Percentiles rank a stretch among this genome's conserved stretches.
Conservation (phyloP, 2,888 invertebrate species). For the Dusona sp. region DNA sequence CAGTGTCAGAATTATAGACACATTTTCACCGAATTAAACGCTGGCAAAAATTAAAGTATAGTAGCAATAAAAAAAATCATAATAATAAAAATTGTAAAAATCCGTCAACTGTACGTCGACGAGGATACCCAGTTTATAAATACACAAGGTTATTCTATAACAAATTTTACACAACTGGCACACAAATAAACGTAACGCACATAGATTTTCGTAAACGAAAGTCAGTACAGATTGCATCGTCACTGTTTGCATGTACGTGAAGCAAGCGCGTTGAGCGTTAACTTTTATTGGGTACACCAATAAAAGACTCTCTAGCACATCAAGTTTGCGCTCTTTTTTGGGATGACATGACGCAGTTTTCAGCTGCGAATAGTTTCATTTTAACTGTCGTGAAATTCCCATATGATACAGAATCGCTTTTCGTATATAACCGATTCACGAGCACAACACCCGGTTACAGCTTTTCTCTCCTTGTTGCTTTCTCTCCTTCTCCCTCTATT, state of each 20-base stretch:
- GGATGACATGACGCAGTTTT: constrained; percentile 34
- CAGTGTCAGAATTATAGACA: background rate
- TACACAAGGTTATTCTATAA: background rate
- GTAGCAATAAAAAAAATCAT: constrained; percentile 6
- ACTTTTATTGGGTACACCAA: constrained; percentile 60
- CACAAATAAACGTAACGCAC: background rate
- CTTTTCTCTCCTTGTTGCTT: background rate
- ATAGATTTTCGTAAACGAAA: background rate
- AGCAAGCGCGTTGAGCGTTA: constrained; percentile 56
- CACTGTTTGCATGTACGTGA: constrained; percentile 7
- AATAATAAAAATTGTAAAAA: background rate
- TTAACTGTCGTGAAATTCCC: constrained; percentile 42
- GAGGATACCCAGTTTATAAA: background rate
- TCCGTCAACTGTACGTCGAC: background rate
- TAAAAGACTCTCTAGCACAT: constrained; percentile 27
- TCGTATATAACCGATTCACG: constrained; percentile 26
- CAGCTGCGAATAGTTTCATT: constrained; percentile 48
- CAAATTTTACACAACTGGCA: background rate
- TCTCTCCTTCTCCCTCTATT: background rate
- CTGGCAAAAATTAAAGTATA: constrained; percentile 19
- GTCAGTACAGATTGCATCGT: background rate
- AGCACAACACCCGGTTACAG: background rate
- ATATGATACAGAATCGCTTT: constrained; percentile 37
- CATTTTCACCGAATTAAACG: constrained; percentile 49
- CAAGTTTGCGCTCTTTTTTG: background rate